Percentiles rank a stretch among this genome's conserved stretches.
phyloP scores from a whole-genome alignment of 2,888 invertebrate species.

The Drosophila affinis region DNA sequence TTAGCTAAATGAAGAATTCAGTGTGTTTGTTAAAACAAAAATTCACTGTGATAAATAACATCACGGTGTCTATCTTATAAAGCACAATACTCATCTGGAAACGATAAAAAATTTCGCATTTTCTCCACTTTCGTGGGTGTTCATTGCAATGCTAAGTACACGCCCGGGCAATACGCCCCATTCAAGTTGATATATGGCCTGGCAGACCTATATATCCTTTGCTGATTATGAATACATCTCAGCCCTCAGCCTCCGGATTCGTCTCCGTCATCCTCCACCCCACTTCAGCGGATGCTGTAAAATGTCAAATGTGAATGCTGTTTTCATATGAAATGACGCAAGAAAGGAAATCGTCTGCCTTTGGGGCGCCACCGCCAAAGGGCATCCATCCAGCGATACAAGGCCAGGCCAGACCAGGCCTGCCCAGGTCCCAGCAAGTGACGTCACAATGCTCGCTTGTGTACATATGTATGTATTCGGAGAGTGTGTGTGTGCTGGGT shows the following conservation, averaged over 20 bases:
- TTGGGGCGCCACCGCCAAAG: slow-evolving; percentile 51
- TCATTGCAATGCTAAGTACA: slow-evolving; percentile 24
- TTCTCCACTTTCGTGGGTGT: slow-evolving; percentile 1
- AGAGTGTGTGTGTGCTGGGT: slow-evolving; percentile 18
- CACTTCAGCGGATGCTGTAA: slow-evolving; percentile 32
- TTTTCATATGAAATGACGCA: slow-evolving; percentile 69
- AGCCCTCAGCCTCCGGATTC: slow-evolving; percentile 7
- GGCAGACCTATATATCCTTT: background rate
- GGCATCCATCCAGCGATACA: slow-evolving; percentile 50
- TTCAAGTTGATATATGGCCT: too few species aligned
- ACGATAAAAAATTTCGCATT: too few species aligned
- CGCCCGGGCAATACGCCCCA: slow-evolving; percentile 15
- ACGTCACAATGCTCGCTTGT: slow-evolving; percentile 47
- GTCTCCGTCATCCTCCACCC: slow-evolving; percentile 4
- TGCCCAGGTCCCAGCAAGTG: slow-evolving; percentile 47
- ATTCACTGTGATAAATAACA: too few species aligned
- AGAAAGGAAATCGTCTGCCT: slow-evolving; percentile 58
- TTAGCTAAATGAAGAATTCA: too few species aligned
- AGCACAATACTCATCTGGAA: too few species aligned
- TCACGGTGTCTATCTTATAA: too few species aligned
- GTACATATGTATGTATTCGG: background rate
- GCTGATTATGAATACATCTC: slow-evolving; percentile 43
- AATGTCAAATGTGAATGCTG: slow-evolving; percentile 72
- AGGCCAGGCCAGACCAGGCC: slow-evolving; percentile 15
- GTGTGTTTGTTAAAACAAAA: too few species aligned